phyloP scores from a whole-genome alignment of 2,113 vertebrate species.

The Trinectes maculatus region DNA sequence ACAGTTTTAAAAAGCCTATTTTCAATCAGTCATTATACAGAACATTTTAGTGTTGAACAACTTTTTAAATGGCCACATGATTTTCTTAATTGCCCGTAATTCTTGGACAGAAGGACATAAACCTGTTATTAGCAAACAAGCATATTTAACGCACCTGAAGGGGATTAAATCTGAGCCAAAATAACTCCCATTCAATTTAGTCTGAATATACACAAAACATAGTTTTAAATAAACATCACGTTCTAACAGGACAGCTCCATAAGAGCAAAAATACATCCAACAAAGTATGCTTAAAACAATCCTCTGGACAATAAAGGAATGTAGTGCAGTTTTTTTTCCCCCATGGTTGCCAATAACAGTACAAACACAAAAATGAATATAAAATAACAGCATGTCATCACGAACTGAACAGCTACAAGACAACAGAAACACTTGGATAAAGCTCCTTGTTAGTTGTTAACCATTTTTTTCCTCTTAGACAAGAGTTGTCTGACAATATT shows the following conservation, averaged over 20 bases:
- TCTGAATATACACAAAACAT: slow-evolving; percentile 32
- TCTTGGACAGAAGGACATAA: neutral
- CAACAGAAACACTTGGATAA: slow-evolving; percentile 48
- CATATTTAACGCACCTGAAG: slow-evolving; percentile 16
- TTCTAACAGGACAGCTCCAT: slow-evolving; percentile 16
- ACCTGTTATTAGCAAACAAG: slow-evolving; percentile 19
- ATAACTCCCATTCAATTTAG: slow-evolving; percentile 20
- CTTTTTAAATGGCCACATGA: slow-evolving; percentile 34
- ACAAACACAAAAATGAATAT: slow-evolving; percentile 29
- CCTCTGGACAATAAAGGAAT: slow-evolving; percentile 69
- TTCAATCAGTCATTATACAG: slow-evolving; percentile 49
- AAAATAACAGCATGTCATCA: slow-evolving; percentile 1
- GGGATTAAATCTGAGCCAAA: neutral
- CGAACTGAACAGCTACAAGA: slow-evolving; percentile 1
- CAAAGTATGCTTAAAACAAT: slow-evolving; percentile 35
- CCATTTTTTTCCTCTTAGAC: slow-evolving; percentile 4
- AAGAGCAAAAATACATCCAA: slow-evolving; percentile 44
- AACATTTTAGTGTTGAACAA: slow-evolving; percentile 73
- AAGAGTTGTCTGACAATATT: neutral
- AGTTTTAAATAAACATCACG: slow-evolving; percentile 15
- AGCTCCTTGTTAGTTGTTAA: slow-evolving; percentile 44
- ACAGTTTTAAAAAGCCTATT: slow-evolving; percentile 57
- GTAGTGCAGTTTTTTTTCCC: slow-evolving; percentile 64
- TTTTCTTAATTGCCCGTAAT: too few species aligned
- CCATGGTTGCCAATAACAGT: slow-evolving; percentile 26